Percentiles rank a stretch among this genome's conserved stretches.
Evolutionary conservation across 2,888 invertebrate genomes (phyloP).

Genomic region (Choristoneura rosaceana): DNA sequence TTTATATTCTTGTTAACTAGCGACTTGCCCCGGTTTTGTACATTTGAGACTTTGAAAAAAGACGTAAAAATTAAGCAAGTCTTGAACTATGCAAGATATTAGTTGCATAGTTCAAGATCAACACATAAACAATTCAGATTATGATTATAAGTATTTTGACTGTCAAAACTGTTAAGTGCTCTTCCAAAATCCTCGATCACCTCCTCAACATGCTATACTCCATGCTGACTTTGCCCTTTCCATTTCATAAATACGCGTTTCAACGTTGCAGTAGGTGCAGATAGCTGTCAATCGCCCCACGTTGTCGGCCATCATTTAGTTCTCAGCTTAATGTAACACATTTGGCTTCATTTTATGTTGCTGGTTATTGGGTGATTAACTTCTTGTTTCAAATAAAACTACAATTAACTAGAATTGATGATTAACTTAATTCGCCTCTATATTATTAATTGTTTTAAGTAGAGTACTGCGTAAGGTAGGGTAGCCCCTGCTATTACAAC

Average conservation of each 20-base stretch:
- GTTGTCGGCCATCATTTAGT: conserved; percentile 1
- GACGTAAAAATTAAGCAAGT: too few species aligned
- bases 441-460: neutral
- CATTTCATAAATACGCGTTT: conserved; percentile 7
- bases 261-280: conserved; percentile 25
- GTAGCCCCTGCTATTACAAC: too few species aligned
- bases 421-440: neutral
- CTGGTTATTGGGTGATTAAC: neutral
- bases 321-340: neutral
- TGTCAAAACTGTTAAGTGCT: neutral
- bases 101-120: too few species aligned
- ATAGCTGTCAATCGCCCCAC: conserved; percentile 26
- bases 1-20: too few species aligned
- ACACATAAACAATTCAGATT: too few species aligned
- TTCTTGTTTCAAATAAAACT: neutral
- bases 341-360: conserved; percentile 1
- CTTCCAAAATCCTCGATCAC: neutral
- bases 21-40: too few species aligned
- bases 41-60: too few species aligned
- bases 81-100: too few species aligned
- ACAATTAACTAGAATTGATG: neutral
- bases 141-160: too few species aligned
- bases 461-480: neutral
- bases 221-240: conserved; percentile 2
- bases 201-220: neutral